Evolutionary conservation across 2,797 vertebrate genomes (phyloP), one percentile per base, ranked within the genome.

Genomic region (Uromys caudimaculatus): DNA sequence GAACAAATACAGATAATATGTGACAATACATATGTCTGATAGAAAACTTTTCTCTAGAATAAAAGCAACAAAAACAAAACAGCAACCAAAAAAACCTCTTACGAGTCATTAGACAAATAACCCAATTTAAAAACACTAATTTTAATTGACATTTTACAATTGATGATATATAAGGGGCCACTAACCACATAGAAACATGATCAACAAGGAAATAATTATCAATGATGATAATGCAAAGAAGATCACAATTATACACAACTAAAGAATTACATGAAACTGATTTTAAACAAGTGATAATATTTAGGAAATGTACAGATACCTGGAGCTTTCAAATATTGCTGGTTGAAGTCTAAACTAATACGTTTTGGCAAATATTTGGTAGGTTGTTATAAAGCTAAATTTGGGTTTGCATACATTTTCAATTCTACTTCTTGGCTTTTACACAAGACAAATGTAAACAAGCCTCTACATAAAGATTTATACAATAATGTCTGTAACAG

Each of bases 301-400:
- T 8, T 10, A 85, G 29, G 32, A 56, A 92, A 95, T 7, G 2
- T 56, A 21, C 4, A 44, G 47, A 90, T 50, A 76, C 50, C 9
- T 92, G 41, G 38, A 88, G 50, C 8, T 82, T 50, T n/a, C 29
- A 11, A 8, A 21, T 3, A n/a, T 75, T 88, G 24, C 58, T 60
- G 4, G 2, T 29, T 91, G 50, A 58, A 79, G 69, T 29, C 8
- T 38, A 64, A 85, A 90, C 78, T 67, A 76, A 16, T 29, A 0
- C 6, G 17, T 93, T 89, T 13, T 93, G 52, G 38, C 41, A 86
- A 89, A 85, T 23, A 78, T 81, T 83, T 83, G 71, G 32, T 19
- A 85, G 3, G 86, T 83, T 93, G 50, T 73, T 77, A 71, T 27
- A 83, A 89, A 89, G 6, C 2, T 77, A 93, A 94, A 71, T 52